phyloP scores from a whole-genome alignment of 2,888 invertebrate species.

The Watsonalla binaria region DNA sequence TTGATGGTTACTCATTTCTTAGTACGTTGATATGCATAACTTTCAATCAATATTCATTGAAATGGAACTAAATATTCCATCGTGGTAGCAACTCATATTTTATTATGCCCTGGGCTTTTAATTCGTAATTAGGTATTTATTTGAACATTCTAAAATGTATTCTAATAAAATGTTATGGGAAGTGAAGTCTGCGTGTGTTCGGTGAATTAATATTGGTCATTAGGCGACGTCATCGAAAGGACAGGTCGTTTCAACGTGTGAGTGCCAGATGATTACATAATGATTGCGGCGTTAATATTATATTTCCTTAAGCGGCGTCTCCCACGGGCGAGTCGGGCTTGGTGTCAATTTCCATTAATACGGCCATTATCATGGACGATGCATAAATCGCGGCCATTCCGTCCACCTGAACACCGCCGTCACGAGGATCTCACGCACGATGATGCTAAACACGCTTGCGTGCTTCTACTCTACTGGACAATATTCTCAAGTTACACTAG shows the following conservation, averaged over 20 bases:
- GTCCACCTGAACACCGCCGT: conserved; percentile 41
- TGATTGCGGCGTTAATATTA: conserved; percentile 68
- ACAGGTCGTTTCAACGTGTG: conserved; percentile 52
- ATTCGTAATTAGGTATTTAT: background rate
- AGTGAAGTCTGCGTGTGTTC: conserved; percentile 15
- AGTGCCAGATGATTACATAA: conserved; percentile 63
- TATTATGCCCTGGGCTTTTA: background rate
- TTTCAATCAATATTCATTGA: background rate
- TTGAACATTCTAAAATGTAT: background rate
- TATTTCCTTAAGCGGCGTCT: conserved; percentile 60
- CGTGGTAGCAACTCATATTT: too few relatives aligned
- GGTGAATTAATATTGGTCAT: conserved; percentile 53
- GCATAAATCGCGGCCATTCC: conserved; percentile 61
- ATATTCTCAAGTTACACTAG: too few relatives aligned
- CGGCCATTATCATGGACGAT: conserved; percentile 58
- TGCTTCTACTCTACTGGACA: background rate
- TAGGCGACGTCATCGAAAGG: conserved; percentile 36
- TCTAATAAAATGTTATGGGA: background rate
- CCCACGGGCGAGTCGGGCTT: conserved; percentile 44
- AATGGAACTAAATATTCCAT: background rate
- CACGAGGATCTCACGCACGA: conserved; percentile 2
- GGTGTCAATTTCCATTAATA: conserved; percentile 75
- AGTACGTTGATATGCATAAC: background rate
- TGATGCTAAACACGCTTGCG: background rate
- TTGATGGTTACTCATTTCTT: background rate